These are phyloP conservation scores for Bovichtus diacanthus DNA, from an alignment of 2,797 vertebrate species.

Conservation along the genomic window DNA sequence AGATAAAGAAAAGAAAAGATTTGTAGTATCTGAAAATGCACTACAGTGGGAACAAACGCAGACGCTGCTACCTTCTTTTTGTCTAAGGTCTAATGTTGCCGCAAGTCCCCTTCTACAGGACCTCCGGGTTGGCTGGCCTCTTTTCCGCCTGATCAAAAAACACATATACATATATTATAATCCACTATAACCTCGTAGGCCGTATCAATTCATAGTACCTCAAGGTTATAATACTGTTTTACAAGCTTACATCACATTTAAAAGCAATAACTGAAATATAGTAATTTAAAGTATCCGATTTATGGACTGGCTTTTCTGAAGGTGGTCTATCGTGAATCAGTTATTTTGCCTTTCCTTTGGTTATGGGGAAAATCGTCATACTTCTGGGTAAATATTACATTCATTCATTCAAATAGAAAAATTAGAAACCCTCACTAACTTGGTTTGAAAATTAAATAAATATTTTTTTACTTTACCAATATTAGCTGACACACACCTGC, in stretches of 20 bases:
- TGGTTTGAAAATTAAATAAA: no score
- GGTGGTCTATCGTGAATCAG: background rate
- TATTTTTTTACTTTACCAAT: no score
- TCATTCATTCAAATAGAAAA: no score
- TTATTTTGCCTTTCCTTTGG: no score
- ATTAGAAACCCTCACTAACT: no score
- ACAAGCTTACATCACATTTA: rapidly evolving
- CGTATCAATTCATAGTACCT: rapidly evolving
- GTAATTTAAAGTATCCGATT: background rate
- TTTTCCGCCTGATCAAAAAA: constrained; percentile 67
- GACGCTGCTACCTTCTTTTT: constrained; percentile 72
- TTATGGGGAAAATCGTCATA: no score
- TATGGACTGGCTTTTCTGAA: constrained; percentile 36
- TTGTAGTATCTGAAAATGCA: constrained; percentile 1
- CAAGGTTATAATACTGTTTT: rapidly evolving
- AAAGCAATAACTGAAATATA: rapidly evolving
- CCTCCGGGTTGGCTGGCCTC: constrained; percentile 25
- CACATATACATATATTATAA: background rate
- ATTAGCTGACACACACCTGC: no score
- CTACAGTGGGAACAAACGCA: background rate
- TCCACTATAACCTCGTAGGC: rapidly evolving
- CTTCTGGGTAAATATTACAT: no score
- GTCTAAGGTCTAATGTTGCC: constrained; percentile 53
- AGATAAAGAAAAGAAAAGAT: background rate
- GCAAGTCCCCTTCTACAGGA: constrained; percentile 59